Conservation (phyloP, 2,797 vertebrate species). For the Typhlichthys subterraneus region DNA sequence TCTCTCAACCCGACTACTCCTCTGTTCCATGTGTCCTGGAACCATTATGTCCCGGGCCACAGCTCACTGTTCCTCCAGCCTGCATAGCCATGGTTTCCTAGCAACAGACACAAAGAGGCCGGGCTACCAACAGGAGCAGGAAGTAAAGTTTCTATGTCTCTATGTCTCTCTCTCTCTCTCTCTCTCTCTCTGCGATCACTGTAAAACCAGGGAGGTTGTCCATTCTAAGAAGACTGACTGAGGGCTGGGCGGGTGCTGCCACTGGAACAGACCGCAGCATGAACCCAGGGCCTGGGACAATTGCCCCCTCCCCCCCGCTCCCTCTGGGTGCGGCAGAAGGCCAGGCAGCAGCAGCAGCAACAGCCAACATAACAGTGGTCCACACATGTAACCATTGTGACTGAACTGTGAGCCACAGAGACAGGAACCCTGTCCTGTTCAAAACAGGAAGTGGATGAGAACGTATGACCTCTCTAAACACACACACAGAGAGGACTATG, state of each 20-base stretch:
- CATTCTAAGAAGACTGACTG: slow-evolving; percentile 47
- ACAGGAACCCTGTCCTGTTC: slow-evolving; percentile 10
- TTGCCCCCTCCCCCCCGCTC: slow-evolving; percentile 41
- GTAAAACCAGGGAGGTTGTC: slow-evolving; percentile 61
- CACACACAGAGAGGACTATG: slow-evolving; percentile 2
- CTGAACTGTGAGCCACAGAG: slow-evolving; percentile 19
- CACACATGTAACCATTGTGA: slow-evolving; percentile 23
- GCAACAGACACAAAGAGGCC: slow-evolving; percentile 74
- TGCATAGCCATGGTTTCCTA: slow-evolving; percentile 66
- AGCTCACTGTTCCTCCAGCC: slow-evolving; percentile 39
- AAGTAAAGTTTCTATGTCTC: slow-evolving; percentile 21
- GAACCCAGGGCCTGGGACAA: slow-evolving; percentile 58
- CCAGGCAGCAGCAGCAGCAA: slow-evolving; percentile 49
- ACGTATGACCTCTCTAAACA: slow-evolving; percentile 41
- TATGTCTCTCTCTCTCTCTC: slow-evolving; percentile 12
- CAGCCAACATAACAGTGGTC: slow-evolving; percentile 24
- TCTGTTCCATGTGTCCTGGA: slow-evolving; percentile 19
- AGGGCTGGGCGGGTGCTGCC: slow-evolving; percentile 36
- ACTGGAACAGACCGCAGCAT: slow-evolving; percentile 65
- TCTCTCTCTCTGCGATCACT: slow-evolving; percentile 75
- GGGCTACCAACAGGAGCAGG: slow-evolving; percentile 49
- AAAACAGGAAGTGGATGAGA: slow-evolving; percentile 60
- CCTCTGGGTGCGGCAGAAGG: slow-evolving; percentile 9
- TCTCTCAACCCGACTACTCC: not conserved
- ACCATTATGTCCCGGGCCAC: slow-evolving; percentile 31